Conservation (phyloP, 2,113 vertebrate species). For the Chloroceryle aenea region DNA sequence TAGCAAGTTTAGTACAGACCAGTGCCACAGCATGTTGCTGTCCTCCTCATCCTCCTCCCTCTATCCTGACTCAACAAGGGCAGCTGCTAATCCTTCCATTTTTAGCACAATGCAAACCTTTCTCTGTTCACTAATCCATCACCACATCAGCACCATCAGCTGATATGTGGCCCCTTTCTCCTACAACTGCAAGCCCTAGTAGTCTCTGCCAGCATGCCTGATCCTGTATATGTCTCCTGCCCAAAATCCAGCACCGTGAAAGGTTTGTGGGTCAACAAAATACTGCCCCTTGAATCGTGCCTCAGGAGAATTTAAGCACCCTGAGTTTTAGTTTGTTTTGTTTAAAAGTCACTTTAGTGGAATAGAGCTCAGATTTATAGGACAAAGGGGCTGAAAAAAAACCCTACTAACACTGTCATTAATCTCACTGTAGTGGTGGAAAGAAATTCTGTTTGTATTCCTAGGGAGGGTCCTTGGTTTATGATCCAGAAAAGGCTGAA, state of each 20-base stretch:
- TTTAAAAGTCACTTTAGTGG: background rate
- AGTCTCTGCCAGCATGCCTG: background rate
- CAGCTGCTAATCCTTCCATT: slow-evolving; percentile 58
- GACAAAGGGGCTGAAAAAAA: background rate
- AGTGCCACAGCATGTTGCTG: background rate
- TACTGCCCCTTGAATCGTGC: background rate
- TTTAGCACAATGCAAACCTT: slow-evolving; percentile 65
- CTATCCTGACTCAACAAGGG: slow-evolving; percentile 13
- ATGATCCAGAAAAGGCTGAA: slow-evolving; percentile 31
- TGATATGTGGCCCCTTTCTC: slow-evolving; percentile 40
- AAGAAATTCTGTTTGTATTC: slow-evolving; percentile 46
- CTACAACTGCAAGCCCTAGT: background rate
- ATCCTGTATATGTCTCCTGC: background rate
- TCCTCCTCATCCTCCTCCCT: slow-evolving; percentile 24
- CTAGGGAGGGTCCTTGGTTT: slow-evolving; percentile 47
- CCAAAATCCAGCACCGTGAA: background rate
- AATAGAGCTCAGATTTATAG: slow-evolving; percentile 9
- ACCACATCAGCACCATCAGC: slow-evolving; percentile 62
- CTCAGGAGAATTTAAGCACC: background rate
- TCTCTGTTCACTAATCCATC: slow-evolving; percentile 56
- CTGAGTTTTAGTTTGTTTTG: slow-evolving; percentile 9
- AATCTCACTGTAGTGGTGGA: slow-evolving; percentile 31
- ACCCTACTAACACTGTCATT: slow-evolving; percentile 6
- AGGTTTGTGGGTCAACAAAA: background rate
- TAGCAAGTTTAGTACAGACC: background rate